Percentiles rank a stretch among this genome's conserved stretches.
Evolutionary conservation across 2,113 vertebrate species (phyloP).

Genomic region (Pterocles orientalis): DNA sequence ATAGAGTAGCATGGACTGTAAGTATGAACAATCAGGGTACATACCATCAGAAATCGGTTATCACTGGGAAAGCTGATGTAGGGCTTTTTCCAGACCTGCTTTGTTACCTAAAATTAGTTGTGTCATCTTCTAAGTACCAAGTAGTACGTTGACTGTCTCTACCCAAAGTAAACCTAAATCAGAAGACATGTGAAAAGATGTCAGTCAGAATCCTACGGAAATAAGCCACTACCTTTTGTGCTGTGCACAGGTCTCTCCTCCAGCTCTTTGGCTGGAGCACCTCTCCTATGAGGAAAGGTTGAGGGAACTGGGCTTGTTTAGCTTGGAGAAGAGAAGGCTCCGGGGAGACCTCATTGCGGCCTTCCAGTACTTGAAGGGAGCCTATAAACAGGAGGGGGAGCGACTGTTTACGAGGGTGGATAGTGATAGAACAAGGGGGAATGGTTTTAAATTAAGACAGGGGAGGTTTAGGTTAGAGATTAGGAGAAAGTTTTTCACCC

Average conservation of each 20-base stretch:
- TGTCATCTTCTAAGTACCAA: background rate
- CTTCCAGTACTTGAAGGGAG: too few species aligned
- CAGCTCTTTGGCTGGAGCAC: too few species aligned
- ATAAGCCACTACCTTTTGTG: background rate
- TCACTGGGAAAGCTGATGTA: background rate
- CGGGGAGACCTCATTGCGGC: too few species aligned
- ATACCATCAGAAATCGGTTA: background rate
- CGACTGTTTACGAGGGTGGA: too few species aligned
- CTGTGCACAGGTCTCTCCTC: background rate
- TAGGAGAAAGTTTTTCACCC: too few species aligned
- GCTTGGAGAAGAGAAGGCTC: too few species aligned
- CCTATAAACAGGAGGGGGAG: too few species aligned
- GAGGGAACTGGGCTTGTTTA: too few species aligned
- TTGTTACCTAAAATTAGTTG: background rate
- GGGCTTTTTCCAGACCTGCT: background rate
- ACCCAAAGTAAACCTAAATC: background rate
- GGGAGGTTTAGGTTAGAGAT: too few species aligned
- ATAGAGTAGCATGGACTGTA: background rate
- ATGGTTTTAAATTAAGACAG: too few species aligned
- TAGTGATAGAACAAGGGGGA: too few species aligned
- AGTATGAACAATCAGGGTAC: background rate
- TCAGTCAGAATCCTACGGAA: background rate
- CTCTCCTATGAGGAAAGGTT: too few species aligned
- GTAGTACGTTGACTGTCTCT: background rate
- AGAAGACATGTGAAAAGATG: background rate